phyloP scores from a whole-genome alignment of 2,113 vertebrate genomes.

The Pelvicachromis taeniatus region DNA sequence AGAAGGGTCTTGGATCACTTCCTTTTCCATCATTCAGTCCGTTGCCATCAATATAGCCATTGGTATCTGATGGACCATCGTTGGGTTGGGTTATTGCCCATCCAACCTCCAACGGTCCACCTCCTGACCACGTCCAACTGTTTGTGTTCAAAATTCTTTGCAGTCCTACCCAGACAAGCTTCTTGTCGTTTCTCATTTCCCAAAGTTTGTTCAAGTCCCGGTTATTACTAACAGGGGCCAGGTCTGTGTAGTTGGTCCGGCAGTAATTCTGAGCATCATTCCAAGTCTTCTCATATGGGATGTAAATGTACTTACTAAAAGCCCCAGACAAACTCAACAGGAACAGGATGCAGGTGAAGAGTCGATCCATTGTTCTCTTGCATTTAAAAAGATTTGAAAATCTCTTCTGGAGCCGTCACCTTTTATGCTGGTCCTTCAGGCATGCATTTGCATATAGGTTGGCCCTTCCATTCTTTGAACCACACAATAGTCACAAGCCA shows the following conservation, averaged over 20 bases:
- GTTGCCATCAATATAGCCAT: fast-evolving
- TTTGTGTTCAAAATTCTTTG: fast-evolving
- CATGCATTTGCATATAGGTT: not conserved
- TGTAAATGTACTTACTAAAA: conserved; percentile 14
- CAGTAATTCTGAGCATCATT: not conserved
- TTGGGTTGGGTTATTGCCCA: fast-evolving
- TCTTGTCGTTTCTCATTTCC: fast-evolving
- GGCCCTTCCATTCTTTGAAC: not conserved
- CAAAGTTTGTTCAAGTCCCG: not conserved
- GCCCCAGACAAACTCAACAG: not conserved
- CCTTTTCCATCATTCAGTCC: fast-evolving
- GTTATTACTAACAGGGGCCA: not conserved
- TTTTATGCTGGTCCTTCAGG: not conserved
- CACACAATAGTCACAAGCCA: not conserved
- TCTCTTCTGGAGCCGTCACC: not conserved
- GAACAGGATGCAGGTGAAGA: not conserved
- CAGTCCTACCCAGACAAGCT: not conserved
- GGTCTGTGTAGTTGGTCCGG: not conserved
- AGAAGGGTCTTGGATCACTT: fast-evolving
- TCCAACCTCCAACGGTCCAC: not conserved
- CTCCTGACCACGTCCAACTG: conserved; percentile 31
- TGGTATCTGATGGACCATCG: fast-evolving
- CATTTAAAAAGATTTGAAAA: not conserved
- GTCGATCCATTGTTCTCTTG: not conserved
- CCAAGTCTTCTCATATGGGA: fast-evolving